Conservation (phyloP, 2,888 invertebrate species). For the Eupithecia centaureata region DNA sequence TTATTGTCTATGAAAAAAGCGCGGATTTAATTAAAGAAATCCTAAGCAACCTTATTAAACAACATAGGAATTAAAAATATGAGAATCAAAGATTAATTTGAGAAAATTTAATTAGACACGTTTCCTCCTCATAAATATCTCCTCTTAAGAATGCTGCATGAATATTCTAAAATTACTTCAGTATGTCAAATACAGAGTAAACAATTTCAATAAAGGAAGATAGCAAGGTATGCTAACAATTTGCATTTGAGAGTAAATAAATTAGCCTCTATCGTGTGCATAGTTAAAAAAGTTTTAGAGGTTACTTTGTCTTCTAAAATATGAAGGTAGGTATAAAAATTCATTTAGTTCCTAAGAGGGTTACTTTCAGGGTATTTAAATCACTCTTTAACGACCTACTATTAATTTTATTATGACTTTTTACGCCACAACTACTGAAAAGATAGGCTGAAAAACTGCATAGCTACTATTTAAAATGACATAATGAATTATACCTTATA, state of each 20-base stretch:
- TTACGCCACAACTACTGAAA: too few relatives aligned
- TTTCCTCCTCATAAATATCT: constrained; percentile 3
- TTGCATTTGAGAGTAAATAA: constrained; percentile 1
- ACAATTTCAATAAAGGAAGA: neutral
- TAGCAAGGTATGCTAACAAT: neutral
- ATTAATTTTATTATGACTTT: too few relatives aligned
- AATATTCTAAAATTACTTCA: constrained; percentile 2
- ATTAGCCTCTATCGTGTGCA: constrained; percentile 11
- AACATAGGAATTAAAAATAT: neutral
- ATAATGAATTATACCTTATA: too few relatives aligned
- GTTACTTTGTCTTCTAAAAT: too few relatives aligned
- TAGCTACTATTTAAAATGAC: too few relatives aligned
- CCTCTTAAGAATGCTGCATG: neutral
- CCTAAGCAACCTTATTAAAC: neutral
- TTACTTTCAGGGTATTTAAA: too few relatives aligned
- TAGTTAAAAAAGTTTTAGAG: too few relatives aligned
- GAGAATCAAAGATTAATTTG: neutral
- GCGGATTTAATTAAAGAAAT: neutral
- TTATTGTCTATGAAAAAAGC: neutral
- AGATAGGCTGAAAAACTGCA: too few relatives aligned
- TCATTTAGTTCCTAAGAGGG: too few relatives aligned
- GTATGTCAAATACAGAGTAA: neutral
- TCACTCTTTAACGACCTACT: too few relatives aligned
- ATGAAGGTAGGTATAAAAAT: neutral
- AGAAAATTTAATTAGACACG: neutral